These are phyloP conservation scores for Amazona ochrocephala DNA, from an alignment of 2,797 vertebrate genomes.

Conservation along the genomic window DNA sequence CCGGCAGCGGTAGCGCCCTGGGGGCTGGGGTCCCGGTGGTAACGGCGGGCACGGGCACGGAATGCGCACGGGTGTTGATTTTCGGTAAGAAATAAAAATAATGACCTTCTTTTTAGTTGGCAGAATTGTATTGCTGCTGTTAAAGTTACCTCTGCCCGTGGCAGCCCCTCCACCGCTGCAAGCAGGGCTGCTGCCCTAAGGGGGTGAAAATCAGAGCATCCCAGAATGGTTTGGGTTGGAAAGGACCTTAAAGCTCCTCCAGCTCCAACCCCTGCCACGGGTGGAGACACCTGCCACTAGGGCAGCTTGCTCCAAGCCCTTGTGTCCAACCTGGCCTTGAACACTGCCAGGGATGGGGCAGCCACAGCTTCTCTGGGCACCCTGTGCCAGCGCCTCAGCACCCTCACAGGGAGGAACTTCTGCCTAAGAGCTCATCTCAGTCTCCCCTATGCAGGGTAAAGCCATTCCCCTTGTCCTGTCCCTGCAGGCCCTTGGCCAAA, in stretches of 20 bases:
- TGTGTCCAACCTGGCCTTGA: no score
- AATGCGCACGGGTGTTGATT: fast-evolving
- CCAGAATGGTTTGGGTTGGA: no score
- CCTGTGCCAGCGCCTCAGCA: no score
- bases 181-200: background rate
- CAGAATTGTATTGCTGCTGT: background rate
- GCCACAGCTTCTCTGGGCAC: no score
- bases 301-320: no score
- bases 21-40: background rate
- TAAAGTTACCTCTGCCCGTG: background rate
- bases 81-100: background rate
- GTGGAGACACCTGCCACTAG: no score
- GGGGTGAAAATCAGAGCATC: background rate
- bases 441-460: background rate
- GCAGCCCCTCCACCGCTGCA: fast-evolving
- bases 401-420: no score
- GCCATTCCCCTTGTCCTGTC: background rate
- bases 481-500: background rate
- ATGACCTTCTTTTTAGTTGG: background rate
- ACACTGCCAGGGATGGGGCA: no score
- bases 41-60: background rate
- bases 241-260: no score
- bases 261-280: no score
- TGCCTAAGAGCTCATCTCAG: background rate
- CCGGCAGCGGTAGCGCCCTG: background rate